Evolutionary conservation across 2,888 invertebrate genomes (phyloP), one percentile per base, ranked within the genome.

Genomic region (Nesidiocoris tenuis): DNA sequence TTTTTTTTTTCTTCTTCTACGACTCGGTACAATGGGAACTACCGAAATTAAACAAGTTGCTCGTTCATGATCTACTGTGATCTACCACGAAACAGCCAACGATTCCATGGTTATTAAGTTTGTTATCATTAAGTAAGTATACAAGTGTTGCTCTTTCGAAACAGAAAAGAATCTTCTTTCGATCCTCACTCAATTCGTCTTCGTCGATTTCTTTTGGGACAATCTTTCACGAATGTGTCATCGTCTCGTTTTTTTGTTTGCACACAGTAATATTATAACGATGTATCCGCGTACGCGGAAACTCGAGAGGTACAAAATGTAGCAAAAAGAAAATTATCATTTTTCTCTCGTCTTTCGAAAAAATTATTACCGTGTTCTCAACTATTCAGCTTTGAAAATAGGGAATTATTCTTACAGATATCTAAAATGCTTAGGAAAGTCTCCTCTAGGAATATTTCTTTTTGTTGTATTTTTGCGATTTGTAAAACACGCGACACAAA

Each of bases 401-500:
- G 59, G 59, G 59, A 70, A 70, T 70, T 22, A 56, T 67, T 70
- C 39, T 55, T 55, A 56, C 55, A 67, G 67, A 56, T 39, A 21
- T 63, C 21, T 19, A 19, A 21, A 63, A 17, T 19, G 22, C 59
- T 25, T 56, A 59, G 59, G 25, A 64, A 23, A 63, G 18, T 67
- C 55, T 65, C 18, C 16, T 66, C 19, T 66, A 12, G 19, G 56
- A 22, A 59, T 24, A 59, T 70, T 59, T 70, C 67, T 24, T 70
- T 57, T 57, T 57, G 56, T 57, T 70, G n/a, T n/a, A n/a, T 23
- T 22, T 70, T 70, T 70, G 70, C 57, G n/a, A 70, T 70, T 59
- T 25, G 70, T 70, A 70, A 70, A 70, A 59, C 70, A 70, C 70
- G 56, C 39, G 39, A 39, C 59, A 59, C 70, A 70, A 70, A 70